These are phyloP conservation scores for Brachypodius melanocephalos DNA, from an alignment of 2,113 vertebrate genomes.

Conservation along the genomic window DNA sequence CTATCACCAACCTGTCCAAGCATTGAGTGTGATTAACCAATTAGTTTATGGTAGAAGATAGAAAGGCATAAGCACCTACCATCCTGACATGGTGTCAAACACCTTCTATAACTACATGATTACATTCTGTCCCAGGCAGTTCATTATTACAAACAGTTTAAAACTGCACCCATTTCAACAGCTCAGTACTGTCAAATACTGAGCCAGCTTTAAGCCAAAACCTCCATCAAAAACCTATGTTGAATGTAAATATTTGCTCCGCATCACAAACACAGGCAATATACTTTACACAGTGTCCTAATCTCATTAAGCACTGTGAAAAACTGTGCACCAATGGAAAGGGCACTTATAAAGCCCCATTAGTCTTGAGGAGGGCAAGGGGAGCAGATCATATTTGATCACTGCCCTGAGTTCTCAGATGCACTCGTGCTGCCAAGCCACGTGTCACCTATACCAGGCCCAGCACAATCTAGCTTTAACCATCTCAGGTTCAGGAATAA, in stretches of 20 bases:
- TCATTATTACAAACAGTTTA: not conserved
- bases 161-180: not conserved
- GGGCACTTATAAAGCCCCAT: not conserved
- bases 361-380: not conserved
- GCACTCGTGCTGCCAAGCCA: not conserved
- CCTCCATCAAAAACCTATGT: not conserved
- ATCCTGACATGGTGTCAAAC: not conserved
- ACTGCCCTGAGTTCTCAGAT: not conserved
- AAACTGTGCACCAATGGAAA: not conserved
- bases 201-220: not conserved
- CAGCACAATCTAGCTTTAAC: not conserved
- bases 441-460: not conserved
- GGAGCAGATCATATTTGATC: not conserved
- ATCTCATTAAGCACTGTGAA: not conserved
- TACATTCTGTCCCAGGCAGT: not conserved
- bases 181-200: not conserved
- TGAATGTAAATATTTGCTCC: not conserved
- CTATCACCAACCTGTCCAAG: not conserved
- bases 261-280: not conserved
- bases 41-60: not conserved
- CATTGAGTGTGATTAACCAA: not conserved
- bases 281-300: not conserved
- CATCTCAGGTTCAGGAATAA: not conserved
- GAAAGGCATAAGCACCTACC: not conserved
- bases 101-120: not conserved